Evolutionary conservation across 2,113 vertebrate species (phyloP).

Genomic region (Dolichallabes microphthalmus): DNA sequence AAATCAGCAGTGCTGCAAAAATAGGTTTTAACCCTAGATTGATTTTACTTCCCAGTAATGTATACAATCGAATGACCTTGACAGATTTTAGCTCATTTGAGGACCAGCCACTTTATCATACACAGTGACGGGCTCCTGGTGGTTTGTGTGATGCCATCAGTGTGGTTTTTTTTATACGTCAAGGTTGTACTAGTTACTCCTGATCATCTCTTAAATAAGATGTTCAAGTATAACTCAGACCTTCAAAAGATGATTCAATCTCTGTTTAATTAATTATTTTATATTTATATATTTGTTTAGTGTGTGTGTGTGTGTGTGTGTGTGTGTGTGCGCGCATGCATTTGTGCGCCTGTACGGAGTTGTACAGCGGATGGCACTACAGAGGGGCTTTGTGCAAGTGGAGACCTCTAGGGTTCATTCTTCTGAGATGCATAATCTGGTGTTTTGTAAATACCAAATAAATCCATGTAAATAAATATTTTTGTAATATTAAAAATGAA

Average conservation of each 20-base stretch:
- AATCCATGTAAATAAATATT: too few species aligned
- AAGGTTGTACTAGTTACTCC: slow-evolving; percentile 30
- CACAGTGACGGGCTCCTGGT: background rate
- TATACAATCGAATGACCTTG: slow-evolving; percentile 11
- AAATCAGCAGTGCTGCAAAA: background rate
- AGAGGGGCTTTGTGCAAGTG: slow-evolving; percentile 48
- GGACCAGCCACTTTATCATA: background rate
- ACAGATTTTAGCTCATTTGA: background rate
- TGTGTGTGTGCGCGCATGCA: slow-evolving; percentile 48
- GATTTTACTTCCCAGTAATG: slow-evolving; percentile 9
- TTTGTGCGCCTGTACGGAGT: slow-evolving; percentile 9
- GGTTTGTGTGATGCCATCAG: slow-evolving; percentile 55
- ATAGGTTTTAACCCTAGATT: slow-evolving; percentile 17
- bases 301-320: background rate
- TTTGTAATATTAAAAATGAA: background rate
- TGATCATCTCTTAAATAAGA: slow-evolving; percentile 39
- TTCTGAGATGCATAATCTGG: background rate
- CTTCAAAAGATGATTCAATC: slow-evolving; percentile 61
- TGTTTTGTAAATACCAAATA: background rate
- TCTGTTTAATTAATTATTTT: background rate
- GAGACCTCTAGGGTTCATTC: slow-evolving; percentile 46
- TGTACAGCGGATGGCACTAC: slow-evolving; percentile 47
- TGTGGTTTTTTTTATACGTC: slow-evolving; percentile 48
- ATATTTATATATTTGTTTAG: too few species aligned
- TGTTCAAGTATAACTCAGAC: slow-evolving; percentile 60